Percentiles rank a stretch among this genome's conserved stretches.
phyloP scores from a whole-genome alignment of 2,797 vertebrate species.

The Choloepus didactylus region DNA sequence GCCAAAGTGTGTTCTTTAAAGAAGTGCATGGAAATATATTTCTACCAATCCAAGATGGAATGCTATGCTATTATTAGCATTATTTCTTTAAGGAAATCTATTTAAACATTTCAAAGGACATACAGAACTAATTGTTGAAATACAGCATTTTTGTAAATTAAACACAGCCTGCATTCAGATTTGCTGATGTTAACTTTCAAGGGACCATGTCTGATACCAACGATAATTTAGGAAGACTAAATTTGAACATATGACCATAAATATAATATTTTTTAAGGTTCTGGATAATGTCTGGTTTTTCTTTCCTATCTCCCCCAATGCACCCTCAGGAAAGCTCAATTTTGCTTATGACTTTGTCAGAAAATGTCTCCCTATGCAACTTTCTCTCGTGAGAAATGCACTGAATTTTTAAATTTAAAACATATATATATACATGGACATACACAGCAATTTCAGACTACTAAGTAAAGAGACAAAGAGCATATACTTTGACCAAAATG shows the following conservation, averaged over 20 bases:
- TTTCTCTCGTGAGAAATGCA: neutral
- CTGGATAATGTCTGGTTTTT: neutral
- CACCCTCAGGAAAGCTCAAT: neutral
- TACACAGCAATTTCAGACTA: neutral
- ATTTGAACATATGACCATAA: neutral
- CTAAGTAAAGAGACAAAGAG: neutral
- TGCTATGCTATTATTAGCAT: neutral
- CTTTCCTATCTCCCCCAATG: neutral
- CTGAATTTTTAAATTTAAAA: conserved; percentile 42
- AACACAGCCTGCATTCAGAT: neutral
- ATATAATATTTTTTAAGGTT: neutral
- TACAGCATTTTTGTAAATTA: neutral
- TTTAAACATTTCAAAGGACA: neutral
- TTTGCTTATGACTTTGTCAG: conserved; percentile 11
- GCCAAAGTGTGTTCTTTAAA: neutral
- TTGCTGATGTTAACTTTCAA: neutral
- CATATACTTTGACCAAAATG: neutral
- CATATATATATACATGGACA: neutral
- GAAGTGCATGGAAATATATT: neutral
- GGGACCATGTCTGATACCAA: conserved; percentile 10
- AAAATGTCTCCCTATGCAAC: conserved; percentile 19
- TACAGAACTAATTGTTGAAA: neutral
- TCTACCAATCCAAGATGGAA: neutral
- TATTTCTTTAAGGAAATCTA: neutral
- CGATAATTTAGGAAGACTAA: neutral